phyloP scores from a whole-genome alignment of 1,140 invertebrate genomes.

The Nephotettix cincticeps region DNA sequence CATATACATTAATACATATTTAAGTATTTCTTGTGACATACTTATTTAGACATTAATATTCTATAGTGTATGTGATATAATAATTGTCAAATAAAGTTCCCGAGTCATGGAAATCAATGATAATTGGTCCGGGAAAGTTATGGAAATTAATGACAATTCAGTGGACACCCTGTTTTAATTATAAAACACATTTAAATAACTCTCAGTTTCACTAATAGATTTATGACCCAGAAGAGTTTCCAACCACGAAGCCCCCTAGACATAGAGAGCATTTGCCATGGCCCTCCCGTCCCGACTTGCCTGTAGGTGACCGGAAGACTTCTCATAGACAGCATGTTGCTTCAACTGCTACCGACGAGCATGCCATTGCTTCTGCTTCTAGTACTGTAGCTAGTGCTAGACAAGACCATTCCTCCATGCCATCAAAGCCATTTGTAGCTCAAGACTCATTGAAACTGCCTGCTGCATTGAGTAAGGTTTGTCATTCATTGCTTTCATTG shows the following conservation, averaged over 20 bases:
- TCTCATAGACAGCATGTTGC: not conserved
- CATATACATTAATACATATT: no score
- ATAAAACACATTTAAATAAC: no score
- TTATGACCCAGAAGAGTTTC: not conserved
- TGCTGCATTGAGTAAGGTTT: not conserved
- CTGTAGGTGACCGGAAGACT: not conserved
- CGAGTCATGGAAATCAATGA: no score
- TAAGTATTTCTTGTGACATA: no score
- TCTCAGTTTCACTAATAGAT: not conserved
- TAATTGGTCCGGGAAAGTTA: no score
- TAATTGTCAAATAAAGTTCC: no score
- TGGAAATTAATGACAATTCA: no score
- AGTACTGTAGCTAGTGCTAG: not conserved
- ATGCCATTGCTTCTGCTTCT: not conserved
- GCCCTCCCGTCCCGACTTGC: not conserved
- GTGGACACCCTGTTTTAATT: no score
- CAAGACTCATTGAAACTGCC: not conserved
- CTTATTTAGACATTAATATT: no score
- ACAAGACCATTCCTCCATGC: not conserved
- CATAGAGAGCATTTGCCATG: constrained; percentile 13
- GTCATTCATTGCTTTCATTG: no score
- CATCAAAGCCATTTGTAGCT: not conserved
- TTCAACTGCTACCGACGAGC: not conserved
- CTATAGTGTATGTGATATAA: no score
- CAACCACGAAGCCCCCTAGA: constrained; percentile 5